These are phyloP conservation scores for Calameuta idolon DNA, from an alignment of 2,888 invertebrate genomes.

Conservation along the genomic window DNA sequence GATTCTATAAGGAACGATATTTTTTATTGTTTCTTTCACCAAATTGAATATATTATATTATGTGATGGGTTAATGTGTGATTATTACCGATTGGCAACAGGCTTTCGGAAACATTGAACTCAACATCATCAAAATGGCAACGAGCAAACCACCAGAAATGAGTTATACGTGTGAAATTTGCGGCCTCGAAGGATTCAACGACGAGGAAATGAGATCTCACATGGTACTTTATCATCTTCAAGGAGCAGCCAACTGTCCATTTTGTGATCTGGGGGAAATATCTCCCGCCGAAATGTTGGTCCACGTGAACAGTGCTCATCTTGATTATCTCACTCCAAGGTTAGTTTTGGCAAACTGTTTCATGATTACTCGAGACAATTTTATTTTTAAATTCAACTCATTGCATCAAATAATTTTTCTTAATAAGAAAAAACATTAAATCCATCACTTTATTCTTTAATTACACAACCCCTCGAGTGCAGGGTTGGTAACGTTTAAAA, in stretches of 20 bases:
- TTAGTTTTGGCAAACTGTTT: conserved; percentile 24
- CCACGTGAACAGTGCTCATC: conserved; percentile 87
- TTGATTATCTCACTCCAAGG: conserved; percentile 81
- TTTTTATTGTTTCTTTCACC: not conserved
- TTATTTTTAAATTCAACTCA: not conserved
- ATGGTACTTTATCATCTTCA: conserved; percentile 83
- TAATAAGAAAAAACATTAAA: not conserved
- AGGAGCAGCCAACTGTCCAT: conserved; percentile 83
- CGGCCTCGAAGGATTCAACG: conserved; percentile 83
- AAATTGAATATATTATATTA: not conserved
- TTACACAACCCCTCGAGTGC: not conserved
- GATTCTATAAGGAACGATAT: not conserved
- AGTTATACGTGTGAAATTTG: conserved; percentile 85
- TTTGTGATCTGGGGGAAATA: conserved; percentile 81
- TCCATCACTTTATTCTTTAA: not conserved
- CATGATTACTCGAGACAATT: not conserved
- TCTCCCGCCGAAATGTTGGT: conserved; percentile 80
- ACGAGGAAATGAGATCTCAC: conserved; percentile 83
- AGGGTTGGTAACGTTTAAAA: not conserved
- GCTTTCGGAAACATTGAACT: not conserved
- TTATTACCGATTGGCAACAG: not conserved
- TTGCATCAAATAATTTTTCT: not conserved
- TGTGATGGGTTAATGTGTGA: not conserved
- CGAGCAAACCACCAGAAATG: conserved; percentile 71
- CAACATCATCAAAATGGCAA: conserved; percentile 55